phyloP scores from a whole-genome alignment of 2,888 invertebrate species.

The Acanthosepion pharaonis region DNA sequence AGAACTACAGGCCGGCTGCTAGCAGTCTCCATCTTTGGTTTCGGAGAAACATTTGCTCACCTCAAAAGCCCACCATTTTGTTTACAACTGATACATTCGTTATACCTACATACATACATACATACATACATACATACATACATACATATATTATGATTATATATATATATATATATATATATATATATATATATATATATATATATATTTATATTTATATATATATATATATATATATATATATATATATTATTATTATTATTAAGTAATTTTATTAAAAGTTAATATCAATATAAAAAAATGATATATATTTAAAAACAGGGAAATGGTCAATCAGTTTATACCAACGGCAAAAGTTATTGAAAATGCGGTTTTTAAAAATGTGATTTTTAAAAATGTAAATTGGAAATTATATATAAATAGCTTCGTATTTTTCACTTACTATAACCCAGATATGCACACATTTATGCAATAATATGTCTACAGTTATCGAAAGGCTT shows the following conservation, averaged over 20 bases:
- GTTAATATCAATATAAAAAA: not conserved
- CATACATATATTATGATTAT: not conserved
- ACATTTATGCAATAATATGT: not conserved
- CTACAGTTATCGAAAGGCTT: not conserved
- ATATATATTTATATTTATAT: not conserved
- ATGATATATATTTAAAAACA: not conserved
- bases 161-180: not conserved
- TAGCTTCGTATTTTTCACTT: not conserved
- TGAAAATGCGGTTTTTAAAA: not conserved
- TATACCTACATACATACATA: not conserved
- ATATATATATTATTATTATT: not conserved
- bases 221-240: not conserved
- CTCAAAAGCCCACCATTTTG: not conserved
- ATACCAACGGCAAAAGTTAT: not conserved
- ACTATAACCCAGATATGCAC: not conserved
- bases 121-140: not conserved
- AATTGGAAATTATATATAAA: not conserved
- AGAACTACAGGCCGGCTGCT: slow-evolving; percentile 45
- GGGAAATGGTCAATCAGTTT: no score
- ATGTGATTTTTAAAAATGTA: not conserved
- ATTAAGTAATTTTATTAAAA: no score
- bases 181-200: not conserved
- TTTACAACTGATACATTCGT: not conserved
- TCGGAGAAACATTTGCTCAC: not conserved
- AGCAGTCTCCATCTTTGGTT: slow-evolving; percentile 25